A percentile compares a stretch with the other conserved stretches of the same genome.
Conservation (phyloP, 2,888 invertebrate genomes). For the Hirudinaria manillensis region DNA sequence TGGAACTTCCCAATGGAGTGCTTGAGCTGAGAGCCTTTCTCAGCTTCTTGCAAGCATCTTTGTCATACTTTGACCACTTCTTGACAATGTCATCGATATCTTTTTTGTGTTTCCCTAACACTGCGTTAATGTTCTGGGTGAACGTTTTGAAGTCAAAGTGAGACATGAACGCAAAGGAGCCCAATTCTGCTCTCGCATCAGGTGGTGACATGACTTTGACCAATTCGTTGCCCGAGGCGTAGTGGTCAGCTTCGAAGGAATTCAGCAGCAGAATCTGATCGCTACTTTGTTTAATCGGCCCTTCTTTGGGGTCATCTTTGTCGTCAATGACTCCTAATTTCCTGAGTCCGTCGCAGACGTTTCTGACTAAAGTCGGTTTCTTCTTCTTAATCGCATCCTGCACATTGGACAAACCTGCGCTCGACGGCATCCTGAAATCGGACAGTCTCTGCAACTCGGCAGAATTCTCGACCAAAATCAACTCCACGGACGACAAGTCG, state of each 20-base stretch:
- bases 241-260: neutral
- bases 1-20: neutral
- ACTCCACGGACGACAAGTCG: neutral
- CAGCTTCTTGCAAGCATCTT: neutral
- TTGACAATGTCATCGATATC: neutral
- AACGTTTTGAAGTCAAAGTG: neutral
- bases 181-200: neutral
- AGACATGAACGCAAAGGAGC: neutral
- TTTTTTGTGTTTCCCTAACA: neutral
- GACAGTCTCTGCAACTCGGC: neutral
- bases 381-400: neutral
- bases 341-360: slow-evolving; percentile 2
- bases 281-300: neutral
- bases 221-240: neutral
- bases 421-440: neutral
- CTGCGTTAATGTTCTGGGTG: neutral
- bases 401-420: neutral
- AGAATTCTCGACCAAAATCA: slow-evolving; percentile 14
- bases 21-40: neutral
- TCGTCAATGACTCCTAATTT: neutral
- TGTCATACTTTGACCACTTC: slow-evolving; percentile 19
- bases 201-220: neutral
- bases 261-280: neutral
- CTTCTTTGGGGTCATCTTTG: too few species aligned
- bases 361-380: neutral